phyloP scores from a whole-genome alignment of 2,113 vertebrate species.

The Hypomesus transpacificus region DNA sequence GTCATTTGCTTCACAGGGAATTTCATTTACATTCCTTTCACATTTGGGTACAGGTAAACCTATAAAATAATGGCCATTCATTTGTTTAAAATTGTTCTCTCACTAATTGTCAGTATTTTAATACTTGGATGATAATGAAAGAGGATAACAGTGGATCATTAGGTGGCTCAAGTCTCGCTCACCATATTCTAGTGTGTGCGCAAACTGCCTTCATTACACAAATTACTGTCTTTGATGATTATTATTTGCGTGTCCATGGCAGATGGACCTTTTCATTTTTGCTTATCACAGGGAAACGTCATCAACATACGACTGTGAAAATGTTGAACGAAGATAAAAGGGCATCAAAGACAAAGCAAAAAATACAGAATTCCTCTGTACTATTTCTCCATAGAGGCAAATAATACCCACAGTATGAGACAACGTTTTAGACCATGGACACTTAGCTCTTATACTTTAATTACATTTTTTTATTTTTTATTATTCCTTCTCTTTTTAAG shows the following conservation, averaged over 20 bases:
- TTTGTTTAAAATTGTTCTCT: constrained; percentile 5
- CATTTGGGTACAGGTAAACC: neutral
- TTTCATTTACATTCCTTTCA: neutral
- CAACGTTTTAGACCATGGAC: constrained; percentile 39
- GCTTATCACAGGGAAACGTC: constrained; percentile 12
- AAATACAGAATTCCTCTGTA: neutral
- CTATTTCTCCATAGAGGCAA: constrained; percentile 9
- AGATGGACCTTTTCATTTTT: constrained; percentile 25
- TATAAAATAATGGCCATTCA: constrained; percentile 5
- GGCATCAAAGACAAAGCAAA: constrained; percentile 41
- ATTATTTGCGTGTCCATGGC: constrained; percentile 39
- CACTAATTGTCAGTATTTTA: constrained; percentile 24
- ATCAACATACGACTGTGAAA: neutral
- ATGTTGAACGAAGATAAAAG: constrained; percentile 21
- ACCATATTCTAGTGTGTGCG: neutral
- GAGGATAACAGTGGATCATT: constrained; percentile 17
- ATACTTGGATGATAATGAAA: constrained; percentile 26
- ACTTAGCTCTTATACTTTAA: constrained; percentile 18
- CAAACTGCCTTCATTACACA: constrained; percentile 5
- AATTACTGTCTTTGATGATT: constrained; percentile 48
- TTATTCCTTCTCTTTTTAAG: constrained; percentile 24
- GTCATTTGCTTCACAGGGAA: neutral
- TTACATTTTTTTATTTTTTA: constrained; percentile 31
- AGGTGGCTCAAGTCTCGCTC: neutral
- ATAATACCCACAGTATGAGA: neutral